Conservation (phyloP, 2,888 invertebrate species). For the Strigamia transsilvanica region DNA sequence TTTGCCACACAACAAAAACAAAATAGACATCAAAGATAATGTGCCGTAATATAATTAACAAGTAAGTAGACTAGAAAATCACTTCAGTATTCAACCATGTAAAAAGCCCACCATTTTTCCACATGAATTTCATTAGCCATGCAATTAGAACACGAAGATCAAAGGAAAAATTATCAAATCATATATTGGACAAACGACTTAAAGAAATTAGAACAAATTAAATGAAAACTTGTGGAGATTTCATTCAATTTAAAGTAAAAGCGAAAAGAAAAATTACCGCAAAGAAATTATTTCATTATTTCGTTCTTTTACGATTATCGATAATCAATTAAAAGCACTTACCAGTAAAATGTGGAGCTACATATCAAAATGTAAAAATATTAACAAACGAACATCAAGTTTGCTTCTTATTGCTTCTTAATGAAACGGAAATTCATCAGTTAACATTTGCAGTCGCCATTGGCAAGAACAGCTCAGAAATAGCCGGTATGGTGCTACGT, state of each 20-base stretch:
- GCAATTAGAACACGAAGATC: too few species aligned
- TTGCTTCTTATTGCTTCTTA: background rate
- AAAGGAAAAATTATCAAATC: too few species aligned
- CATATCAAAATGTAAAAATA: background rate
- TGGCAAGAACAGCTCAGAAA: background rate
- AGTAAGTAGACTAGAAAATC: too few species aligned
- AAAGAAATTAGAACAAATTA: too few species aligned
- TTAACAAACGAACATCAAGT: background rate
- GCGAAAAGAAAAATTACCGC: too few species aligned
- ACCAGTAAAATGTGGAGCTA: background rate
- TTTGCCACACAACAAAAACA: too few species aligned
- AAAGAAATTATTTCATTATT: too few species aligned
- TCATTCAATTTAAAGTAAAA: too few species aligned
- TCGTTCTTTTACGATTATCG: background rate
- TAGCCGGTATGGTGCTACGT: background rate
- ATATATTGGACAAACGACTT: too few species aligned
- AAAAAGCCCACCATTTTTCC: background rate
- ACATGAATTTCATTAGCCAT: background rate
- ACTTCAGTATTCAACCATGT: background rate
- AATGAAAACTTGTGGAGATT: too few species aligned
- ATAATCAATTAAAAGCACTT: background rate
- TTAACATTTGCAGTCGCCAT: background rate
- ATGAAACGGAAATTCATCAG: constrained; percentile 1
- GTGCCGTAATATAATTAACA: too few species aligned
- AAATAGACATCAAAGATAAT: too few species aligned